Base-by-base conservation (phyloP, 2,113 vertebrate species). In the Egretta garzetta region DNA sequence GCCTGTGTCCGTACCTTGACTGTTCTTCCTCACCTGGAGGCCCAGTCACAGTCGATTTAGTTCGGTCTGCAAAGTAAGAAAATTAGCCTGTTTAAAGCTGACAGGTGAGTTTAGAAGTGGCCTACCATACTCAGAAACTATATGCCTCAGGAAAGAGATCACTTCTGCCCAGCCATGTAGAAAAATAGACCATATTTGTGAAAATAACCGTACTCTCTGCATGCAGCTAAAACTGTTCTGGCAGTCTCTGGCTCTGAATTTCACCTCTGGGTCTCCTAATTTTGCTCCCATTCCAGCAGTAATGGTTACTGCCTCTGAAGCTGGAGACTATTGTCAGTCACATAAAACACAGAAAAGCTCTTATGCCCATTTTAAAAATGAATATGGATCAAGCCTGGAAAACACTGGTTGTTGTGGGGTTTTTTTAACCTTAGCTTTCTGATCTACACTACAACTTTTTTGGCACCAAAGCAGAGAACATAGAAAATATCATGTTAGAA, bases 71-170 rank as follows among this genome's bases (percentile, higher is more conserved):
- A 88, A 81, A 73, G 43, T 56, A 92, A 67, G 50, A 82, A 77
- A 87, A 96, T 84, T 84, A 82, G 23, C 73, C 87, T 89, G 47
- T 93, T 93, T 91, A 91, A 96, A 92, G 70, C 66, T 97, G 93
- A 90, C 90, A 95, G 80, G 88, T 94, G 66, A 72, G 73, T 92
- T 96, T 97, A 83, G 32, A 95, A 92, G 30, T 67, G 70, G 43
- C 66, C 26, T 90, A 32, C 52, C 30, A 15, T 93, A 85, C 81
- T 58, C 76, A 86, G 66, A 76, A 77, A 55, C 55, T 49, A 19
- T 24, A 52, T 58, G 85, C 87, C 90, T 89, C 60, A 28, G 93
- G 93, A 85, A 74, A 89, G 68, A 84, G 90, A 90, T 95, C 71
- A 5, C 15, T 95, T 86, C 60, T 91, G 50, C 58, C 67, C 68